phyloP scores from a whole-genome alignment of 2,888 invertebrate species.

The Mesorhabditis sp. region DNA sequence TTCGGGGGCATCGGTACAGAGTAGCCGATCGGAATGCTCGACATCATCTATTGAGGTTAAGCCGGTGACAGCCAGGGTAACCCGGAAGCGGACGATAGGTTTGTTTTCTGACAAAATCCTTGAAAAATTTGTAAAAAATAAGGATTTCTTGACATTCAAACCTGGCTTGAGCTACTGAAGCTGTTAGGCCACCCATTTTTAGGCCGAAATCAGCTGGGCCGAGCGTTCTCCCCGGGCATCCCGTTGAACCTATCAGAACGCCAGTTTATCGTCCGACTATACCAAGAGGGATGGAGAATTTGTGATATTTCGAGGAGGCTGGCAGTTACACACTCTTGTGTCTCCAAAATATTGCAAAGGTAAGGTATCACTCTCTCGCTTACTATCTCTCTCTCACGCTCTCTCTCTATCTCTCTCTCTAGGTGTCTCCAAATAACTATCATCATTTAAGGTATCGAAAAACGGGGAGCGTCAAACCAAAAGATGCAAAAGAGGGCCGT shows the following conservation, averaged over 20 bases:
- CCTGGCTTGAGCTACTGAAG: too few species aligned
- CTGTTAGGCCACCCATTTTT: constrained; percentile 8
- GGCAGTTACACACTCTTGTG: constrained; percentile 55
- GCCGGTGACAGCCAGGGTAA: too few species aligned
- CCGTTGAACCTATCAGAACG: constrained; percentile 54
- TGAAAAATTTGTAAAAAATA: too few species aligned
- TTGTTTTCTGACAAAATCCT: too few species aligned
- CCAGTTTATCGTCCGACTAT: constrained; percentile 45
- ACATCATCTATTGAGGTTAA: too few species aligned
- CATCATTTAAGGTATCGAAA: constrained; percentile 45
- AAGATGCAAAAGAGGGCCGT: constrained; percentile 56
- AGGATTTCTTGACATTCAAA: too few species aligned
- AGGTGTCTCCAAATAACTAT: neutral
- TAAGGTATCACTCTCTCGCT: constrained; percentile 12
- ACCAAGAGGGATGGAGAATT: constrained; percentile 53
- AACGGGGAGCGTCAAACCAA: constrained; percentile 55
- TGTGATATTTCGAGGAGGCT: constrained; percentile 55
- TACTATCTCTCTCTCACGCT: too few species aligned
- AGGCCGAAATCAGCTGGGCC: constrained; percentile 55
- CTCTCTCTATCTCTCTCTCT: too few species aligned
- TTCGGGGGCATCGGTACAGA: too few species aligned
- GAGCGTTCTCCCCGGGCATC: constrained; percentile 53
- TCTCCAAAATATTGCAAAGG: constrained; percentile 55
- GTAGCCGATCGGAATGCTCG: too few species aligned
- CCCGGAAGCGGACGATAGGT: too few species aligned